Percentiles rank a stretch among this genome's conserved stretches.
Conservation (phyloP, 1,140 invertebrate species). For the Lerema accius region DNA sequence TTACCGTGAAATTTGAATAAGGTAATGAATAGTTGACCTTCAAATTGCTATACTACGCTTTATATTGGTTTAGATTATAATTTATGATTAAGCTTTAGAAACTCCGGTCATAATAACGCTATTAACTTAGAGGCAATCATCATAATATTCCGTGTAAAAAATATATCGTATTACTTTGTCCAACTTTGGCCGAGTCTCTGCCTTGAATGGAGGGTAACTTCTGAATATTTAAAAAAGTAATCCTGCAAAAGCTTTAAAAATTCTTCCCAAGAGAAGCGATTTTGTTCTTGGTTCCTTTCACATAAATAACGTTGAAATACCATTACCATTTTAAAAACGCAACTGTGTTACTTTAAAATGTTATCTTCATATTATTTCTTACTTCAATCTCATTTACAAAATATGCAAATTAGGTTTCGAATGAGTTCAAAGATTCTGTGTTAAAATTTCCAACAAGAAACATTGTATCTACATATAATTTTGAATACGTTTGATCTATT, state of each 20-base stretch:
- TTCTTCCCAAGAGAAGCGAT: background rate
- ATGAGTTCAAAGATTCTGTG: too few species aligned
- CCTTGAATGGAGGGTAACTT: background rate
- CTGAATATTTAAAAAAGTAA: background rate
- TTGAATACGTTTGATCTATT: too few species aligned
- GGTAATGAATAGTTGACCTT: conserved; percentile 10
- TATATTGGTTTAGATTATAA: conserved; percentile 6
- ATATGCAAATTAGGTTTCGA: too few species aligned
- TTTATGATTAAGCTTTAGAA: conserved; percentile 9
- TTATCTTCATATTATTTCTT: too few species aligned
- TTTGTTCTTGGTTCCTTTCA: background rate
- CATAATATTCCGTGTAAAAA: background rate
- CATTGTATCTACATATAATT: too few species aligned
- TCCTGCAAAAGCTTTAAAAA: background rate
- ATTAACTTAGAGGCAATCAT: background rate
- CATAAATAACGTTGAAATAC: background rate
- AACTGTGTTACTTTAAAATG: too few species aligned
- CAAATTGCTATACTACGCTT: background rate
- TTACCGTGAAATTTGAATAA: conserved; percentile 16
- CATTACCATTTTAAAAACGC: too few species aligned
- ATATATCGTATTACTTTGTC: background rate
- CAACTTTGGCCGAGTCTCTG: background rate
- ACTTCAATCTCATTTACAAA: too few species aligned
- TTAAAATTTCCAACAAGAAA: too few species aligned
- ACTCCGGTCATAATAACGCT: too few species aligned